Evolutionary conservation across 1,140 invertebrate genomes (phyloP).

Genomic region (Lutraria rhynchaena): DNA sequence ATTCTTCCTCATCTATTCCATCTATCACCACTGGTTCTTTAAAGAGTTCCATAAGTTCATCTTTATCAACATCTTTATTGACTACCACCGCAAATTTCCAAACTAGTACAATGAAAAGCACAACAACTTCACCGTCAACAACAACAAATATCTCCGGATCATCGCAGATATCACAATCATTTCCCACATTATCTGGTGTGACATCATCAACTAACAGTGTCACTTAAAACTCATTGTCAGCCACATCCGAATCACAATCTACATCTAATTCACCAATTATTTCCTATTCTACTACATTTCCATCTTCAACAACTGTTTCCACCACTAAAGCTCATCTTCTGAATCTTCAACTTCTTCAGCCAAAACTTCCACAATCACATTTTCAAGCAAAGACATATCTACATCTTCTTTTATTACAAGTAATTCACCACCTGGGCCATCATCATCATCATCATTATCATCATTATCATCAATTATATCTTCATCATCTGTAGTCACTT

Average conservation of each 20-base stretch:
- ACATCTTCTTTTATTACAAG: too few relatives aligned
- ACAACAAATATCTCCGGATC: not conserved
- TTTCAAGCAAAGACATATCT: too few relatives aligned
- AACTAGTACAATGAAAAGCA: not conserved
- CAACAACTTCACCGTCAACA: not conserved
- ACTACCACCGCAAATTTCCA: not conserved
- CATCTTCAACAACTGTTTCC: too few relatives aligned
- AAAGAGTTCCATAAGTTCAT: not conserved
- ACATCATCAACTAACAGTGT: not conserved
- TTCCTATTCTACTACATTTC: too few relatives aligned
- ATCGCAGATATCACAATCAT: not conserved
- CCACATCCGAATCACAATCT: not conserved
- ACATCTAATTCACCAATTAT: too few relatives aligned
- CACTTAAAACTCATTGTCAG: not conserved
- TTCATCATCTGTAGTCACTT: too few relatives aligned
- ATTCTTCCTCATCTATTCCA: not conserved
- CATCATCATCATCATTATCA: too few relatives aligned
- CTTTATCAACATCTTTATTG: not conserved
- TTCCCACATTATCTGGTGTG: not conserved
- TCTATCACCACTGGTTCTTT: not conserved
- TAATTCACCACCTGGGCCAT: too few relatives aligned
- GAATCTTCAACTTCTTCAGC: too few relatives aligned
- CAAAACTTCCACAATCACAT: too few relatives aligned
- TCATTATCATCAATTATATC: too few relatives aligned
- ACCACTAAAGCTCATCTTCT: too few relatives aligned